Conservation (phyloP, 2,113 vertebrate genomes). For the Hoplias malabaricus region DNA sequence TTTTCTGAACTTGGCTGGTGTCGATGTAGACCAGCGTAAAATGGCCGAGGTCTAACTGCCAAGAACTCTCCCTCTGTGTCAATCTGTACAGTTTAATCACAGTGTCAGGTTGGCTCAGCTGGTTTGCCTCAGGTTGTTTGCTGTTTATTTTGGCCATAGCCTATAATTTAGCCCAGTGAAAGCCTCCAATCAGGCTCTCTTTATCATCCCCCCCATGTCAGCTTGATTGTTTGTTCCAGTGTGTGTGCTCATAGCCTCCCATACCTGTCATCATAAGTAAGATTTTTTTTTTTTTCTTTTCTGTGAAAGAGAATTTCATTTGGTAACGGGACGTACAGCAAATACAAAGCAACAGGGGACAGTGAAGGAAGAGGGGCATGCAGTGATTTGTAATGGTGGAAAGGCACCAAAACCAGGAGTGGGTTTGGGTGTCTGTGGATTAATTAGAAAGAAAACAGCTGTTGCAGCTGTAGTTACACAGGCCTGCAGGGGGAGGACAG, state of each 20-base stretch:
- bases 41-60: neutral
- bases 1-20: neutral
- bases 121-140: neutral
- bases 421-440: slow-evolving; percentile 52
- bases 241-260: neutral
- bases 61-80: neutral
- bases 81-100: neutral
- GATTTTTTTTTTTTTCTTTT: neutral
- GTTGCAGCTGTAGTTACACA: slow-evolving; percentile 52
- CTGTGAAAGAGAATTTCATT: neutral
- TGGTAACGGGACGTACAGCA: too few species aligned
- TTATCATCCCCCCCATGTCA: neutral
- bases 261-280: neutral
- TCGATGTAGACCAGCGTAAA: neutral
- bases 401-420: neutral
- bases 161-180: slow-evolving; percentile 17
- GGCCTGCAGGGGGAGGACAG: neutral
- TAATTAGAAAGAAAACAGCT: slow-evolving; percentile 64
- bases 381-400: neutral
- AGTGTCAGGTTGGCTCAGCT: slow-evolving; percentile 12
- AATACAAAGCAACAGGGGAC: neutral
- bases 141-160: slow-evolving; percentile 26
- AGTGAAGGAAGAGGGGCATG: neutral
- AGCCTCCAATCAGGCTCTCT: slow-evolving; percentile 40
- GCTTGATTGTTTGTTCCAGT: slow-evolving; percentile 6